Conservation (phyloP, 1,140 invertebrate species). For the Archegozetes longisetosus region DNA sequence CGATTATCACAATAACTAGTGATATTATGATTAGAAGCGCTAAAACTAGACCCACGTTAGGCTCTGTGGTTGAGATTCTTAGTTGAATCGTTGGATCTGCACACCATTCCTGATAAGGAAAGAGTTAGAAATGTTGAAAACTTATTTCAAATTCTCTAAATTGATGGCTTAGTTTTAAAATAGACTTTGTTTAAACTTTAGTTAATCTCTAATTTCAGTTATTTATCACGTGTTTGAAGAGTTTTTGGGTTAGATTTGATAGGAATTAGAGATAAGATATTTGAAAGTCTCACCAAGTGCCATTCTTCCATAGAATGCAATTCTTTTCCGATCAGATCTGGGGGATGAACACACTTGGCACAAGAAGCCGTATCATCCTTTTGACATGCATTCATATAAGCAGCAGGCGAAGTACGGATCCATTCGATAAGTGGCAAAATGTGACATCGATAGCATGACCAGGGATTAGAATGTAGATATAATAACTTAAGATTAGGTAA, state of each 20-base stretch:
- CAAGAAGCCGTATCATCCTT: slow-evolving; percentile 9
- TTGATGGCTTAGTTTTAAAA: not conserved
- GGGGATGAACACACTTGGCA: slow-evolving; percentile 20
- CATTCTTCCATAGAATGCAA: slow-evolving; percentile 18
- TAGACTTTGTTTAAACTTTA: not conserved
- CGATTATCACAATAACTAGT: slow-evolving; percentile 25
- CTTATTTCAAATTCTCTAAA: not conserved
- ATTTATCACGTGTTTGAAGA: not conserved
- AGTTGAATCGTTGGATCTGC: slow-evolving; percentile 17
- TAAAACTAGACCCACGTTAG: slow-evolving; percentile 26
- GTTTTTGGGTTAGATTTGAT: not conserved
- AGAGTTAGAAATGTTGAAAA: not conserved
- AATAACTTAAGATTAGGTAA: slow-evolving; percentile 10
- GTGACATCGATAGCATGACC: slow-evolving; percentile 47
- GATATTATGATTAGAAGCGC: slow-evolving; percentile 27
- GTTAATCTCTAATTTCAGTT: too few species aligned
- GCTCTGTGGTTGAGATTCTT: slow-evolving; percentile 16
- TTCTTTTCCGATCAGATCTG: slow-evolving; percentile 15
- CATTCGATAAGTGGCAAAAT: slow-evolving; percentile 24
- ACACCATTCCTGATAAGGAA: slow-evolving; percentile 17
- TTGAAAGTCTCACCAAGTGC: slow-evolving; percentile 10
- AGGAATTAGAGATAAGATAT: too few species aligned
- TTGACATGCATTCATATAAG: slow-evolving; percentile 20
- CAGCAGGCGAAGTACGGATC: slow-evolving; percentile 20
- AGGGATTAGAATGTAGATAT: slow-evolving; percentile 41